phyloP scores from a whole-genome alignment of 2,888 invertebrate species.

The Yponomeuta sedellus region DNA sequence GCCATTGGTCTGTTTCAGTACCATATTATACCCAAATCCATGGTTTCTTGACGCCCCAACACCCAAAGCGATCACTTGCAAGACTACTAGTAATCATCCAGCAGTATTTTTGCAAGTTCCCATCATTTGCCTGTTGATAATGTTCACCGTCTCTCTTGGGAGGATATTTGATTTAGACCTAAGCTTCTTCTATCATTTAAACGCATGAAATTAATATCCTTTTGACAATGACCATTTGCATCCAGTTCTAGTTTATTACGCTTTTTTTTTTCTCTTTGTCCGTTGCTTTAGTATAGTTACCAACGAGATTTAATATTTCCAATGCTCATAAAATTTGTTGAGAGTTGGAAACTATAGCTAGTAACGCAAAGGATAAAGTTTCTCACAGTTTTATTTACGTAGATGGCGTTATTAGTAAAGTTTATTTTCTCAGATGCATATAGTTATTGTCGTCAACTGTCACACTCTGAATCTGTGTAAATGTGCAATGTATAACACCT shows the following conservation, averaged over 20 bases:
- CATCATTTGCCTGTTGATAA: constrained; percentile 67
- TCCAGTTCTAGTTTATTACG: constrained; percentile 13
- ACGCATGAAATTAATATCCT: constrained; percentile 66
- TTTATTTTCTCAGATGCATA: constrained; percentile 2
- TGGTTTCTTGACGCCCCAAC: background rate
- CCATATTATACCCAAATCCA: too few relatives aligned
- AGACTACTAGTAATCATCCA: constrained; percentile 49
- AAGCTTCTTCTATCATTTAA: constrained; percentile 69
- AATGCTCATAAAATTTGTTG: too few relatives aligned
- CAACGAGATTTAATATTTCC: too few relatives aligned
- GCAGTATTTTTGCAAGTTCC: constrained; percentile 68
- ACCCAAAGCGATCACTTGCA: constrained; percentile 53
- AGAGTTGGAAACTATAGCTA: too few relatives aligned
- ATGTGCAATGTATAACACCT: constrained; percentile 71
- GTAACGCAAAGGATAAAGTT: too few relatives aligned
- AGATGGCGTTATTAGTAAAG: background rate
- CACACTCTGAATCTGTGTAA: constrained; percentile 44
- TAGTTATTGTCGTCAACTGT: constrained; percentile 5
- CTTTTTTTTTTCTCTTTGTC: background rate
- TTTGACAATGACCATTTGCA: constrained; percentile 41
- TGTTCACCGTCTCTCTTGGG: constrained; percentile 67
- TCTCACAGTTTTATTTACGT: background rate
- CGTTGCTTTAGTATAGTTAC: too few relatives aligned
- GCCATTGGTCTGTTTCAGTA: too few relatives aligned
- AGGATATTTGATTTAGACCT: constrained; percentile 50